These are phyloP conservation scores for Girardinus metallicus DNA, from an alignment of 2,797 vertebrate genomes.

Conservation along the genomic window DNA sequence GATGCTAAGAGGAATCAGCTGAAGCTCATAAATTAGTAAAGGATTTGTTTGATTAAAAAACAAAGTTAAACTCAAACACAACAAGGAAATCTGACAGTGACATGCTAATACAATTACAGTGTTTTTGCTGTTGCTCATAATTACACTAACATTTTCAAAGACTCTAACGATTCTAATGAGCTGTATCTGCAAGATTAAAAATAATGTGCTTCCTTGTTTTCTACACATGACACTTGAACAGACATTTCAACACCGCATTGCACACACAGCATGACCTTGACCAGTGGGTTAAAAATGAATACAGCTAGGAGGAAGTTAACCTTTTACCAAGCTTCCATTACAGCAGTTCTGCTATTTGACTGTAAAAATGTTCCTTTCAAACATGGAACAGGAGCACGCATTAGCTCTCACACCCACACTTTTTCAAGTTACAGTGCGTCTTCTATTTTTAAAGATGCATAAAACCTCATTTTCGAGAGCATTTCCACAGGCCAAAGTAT, in stretches of 20 bases:
- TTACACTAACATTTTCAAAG: neutral
- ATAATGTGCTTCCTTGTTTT: neutral
- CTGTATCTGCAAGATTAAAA: neutral
- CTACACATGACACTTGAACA: neutral
- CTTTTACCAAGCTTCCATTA: conserved; percentile 51
- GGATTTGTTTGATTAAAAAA: neutral
- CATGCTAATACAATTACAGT: neutral
- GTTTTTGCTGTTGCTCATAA: neutral
- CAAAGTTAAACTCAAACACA: neutral
- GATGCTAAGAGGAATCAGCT: neutral
- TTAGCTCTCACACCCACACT: neutral
- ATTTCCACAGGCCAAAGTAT: conserved; percentile 31
- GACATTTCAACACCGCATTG: conserved; percentile 8
- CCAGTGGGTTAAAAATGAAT: conserved; percentile 43
- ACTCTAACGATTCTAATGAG: neutral
- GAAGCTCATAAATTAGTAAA: neutral
- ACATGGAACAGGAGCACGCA: conserved; percentile 7
- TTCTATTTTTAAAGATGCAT: conserved; percentile 14
- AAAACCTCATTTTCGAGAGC: conserved; percentile 28
- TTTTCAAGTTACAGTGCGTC: conserved; percentile 2
- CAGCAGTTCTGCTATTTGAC: conserved; percentile 53
- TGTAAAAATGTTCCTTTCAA: conserved; percentile 1
- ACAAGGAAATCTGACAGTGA: neutral
- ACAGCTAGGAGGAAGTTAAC: conserved; percentile 64
- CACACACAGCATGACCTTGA: conserved; percentile 38